Evolutionary conservation across 2,797 vertebrate species (phyloP), one percentile per base, ranked within the genome.

Genomic region (Ammospiza maritima): DNA sequence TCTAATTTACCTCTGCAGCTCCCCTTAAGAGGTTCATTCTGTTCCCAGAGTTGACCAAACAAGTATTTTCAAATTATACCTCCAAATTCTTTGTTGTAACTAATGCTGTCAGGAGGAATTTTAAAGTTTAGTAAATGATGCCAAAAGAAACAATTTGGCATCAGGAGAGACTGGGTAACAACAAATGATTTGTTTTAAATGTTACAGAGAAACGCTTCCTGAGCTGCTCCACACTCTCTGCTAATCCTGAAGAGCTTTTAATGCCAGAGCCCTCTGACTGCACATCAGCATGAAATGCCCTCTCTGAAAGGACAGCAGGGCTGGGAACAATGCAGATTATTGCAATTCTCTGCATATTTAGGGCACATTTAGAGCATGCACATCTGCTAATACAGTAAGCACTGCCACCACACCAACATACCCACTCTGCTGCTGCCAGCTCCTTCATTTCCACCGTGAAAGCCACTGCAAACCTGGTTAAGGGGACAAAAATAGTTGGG

Each of bases 401-500:
- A 45, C 7, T 21, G 14, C 13, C 4, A 25, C 3, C 53, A 38
- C 3, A 12, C 19, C 57, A 82, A 98, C 99, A 4, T 98, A 99
- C 99, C 99, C 99, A 98, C 94, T 97, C 95, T 27, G 89, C 69
- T 91, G 98, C 96, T 9, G 99, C 99, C 47, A 94, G 95, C 74
- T 98, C 98, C 98, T 98, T 99, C 97, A 99, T 97, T 48, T 98
- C 96, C 82, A 98, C 95, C 0, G 98, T 99, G 97, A 99, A 99
- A 34, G 99, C 99, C 80, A 99, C 98, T 2, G 98, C 98, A 96
- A 99, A 99, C 96, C 99, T 99, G 36, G 91, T 3, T 19, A 88
- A 66, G 77, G 0, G 45, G 67, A 94, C 72, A 97, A 47, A 91
- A 94, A 91, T 6, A 76, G 58, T 12, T 62, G 71, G n/a, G 66